Evolutionary conservation across 1,140 invertebrate genomes (phyloP).

Genomic region (Temnothorax longispinosus): DNA sequence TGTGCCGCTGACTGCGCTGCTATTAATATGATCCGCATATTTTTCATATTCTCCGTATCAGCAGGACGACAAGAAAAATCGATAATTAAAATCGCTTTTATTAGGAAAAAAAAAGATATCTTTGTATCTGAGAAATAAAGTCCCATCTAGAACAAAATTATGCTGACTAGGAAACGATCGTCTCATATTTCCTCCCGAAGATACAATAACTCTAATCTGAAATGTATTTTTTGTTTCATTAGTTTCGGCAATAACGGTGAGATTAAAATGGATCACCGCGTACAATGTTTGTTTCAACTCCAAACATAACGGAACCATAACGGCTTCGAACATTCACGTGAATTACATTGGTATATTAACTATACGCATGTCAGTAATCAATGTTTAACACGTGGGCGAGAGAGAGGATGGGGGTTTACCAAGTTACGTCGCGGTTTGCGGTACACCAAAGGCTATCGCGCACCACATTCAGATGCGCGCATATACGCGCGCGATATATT

Average conservation of each 20-base stretch:
- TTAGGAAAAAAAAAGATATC: background rate
- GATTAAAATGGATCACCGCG: background rate
- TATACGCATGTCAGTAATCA: conserved; percentile 74
- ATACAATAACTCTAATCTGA: background rate
- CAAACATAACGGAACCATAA: background rate
- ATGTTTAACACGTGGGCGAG: conserved; percentile 72
- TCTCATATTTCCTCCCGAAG: background rate
- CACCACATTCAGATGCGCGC: conserved; percentile 70
- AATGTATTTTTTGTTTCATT: background rate
- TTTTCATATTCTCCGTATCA: background rate
- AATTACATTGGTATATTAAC: conserved; percentile 72
- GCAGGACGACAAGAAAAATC: background rate
- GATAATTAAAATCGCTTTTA: background rate
- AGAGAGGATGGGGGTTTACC: conserved; percentile 59
- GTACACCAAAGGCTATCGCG: conserved; percentile 71
- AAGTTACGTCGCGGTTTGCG: conserved; percentile 75
- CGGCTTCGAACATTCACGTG: conserved; percentile 7
- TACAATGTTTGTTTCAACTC: conserved; percentile 1
- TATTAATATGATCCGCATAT: conserved; percentile 19
- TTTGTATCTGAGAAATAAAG: background rate
- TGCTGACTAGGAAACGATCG: background rate
- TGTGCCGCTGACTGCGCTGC: conserved; percentile 22
- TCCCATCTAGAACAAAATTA: background rate
- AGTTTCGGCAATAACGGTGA: background rate
- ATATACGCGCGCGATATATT: conserved; percentile 58